Evolutionary conservation across 2,797 vertebrate species (phyloP), one percentile per base, ranked within the genome.

Genomic region (Macroramphosus scolopax): DNA sequence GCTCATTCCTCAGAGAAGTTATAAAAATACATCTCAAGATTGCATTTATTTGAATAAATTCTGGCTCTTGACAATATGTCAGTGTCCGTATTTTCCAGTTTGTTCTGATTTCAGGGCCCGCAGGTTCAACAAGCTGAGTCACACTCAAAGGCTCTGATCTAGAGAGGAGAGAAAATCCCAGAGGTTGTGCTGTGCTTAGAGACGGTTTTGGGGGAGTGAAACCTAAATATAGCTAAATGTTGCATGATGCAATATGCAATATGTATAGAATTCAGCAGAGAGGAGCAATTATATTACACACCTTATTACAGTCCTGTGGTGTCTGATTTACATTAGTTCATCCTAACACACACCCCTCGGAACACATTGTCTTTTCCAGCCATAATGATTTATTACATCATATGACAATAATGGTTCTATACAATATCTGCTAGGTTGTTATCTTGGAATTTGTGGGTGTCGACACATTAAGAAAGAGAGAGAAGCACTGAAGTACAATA

Each of bases 211-310:
- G 36, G 22, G 34, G 22, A 12, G 24, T 36, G 44, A 34, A 36
- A 45, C 2, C 29, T 63, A 63, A 61, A 74, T 78, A 54, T 52
- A 78, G 65, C 30, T 43, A 24, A 17, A 30, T 28, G 29, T 55
- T 13, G 48, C 41, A 60, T 49, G 42, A n/a, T n/a, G n/a, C n/a
- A n/a, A n/a, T n/a, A 45, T 68, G 63, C 37, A 52, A 33, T 46
- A 22, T 62, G 12, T 25, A 49, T 58, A 7, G 18, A 42, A 16
- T 26, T 36, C 12, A 50, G 36, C 45, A 45, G 15, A 25, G 26
- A 39, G 26, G 24, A 26, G 18, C 13, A 8, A 8, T 16, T 31
- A 8, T n/a, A n/a, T n/a, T n/a, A n/a, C n/a, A 34, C 7, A 10
- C 28, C 12, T 11, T 1, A 12, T 29, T 10, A 29, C 28, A 29